Evolutionary conservation across 2,888 invertebrate genomes (phyloP).

Genomic region (Pomacea canaliculata): DNA sequence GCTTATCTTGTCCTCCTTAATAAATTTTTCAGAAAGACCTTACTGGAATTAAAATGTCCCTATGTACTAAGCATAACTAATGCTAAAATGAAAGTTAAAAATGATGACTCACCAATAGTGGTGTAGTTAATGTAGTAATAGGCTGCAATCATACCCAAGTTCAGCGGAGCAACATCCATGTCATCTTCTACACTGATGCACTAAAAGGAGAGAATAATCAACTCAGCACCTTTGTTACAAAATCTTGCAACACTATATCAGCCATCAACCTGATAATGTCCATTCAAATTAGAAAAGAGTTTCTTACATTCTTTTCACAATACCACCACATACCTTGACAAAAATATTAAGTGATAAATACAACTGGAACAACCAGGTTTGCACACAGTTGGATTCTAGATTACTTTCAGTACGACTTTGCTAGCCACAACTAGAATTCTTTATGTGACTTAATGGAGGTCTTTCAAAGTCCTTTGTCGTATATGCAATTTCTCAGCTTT

Average conservation of each 20-base stretch:
- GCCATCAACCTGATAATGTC: neutral
- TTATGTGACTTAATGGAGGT: neutral
- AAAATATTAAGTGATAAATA: neutral
- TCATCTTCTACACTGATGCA: constrained; percentile 98
- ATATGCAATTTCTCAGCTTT: too few relatives aligned
- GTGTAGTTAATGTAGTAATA: constrained; percentile 99
- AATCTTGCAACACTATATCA: neutral
- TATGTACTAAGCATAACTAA: too few relatives aligned
- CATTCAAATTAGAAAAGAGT: neutral
- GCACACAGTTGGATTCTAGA: too few relatives aligned
- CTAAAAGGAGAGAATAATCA: constrained; percentile 45
- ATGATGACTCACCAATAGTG: constrained; percentile 84
- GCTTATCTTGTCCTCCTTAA: too few relatives aligned
- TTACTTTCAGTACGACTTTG: too few relatives aligned
- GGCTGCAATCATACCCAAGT: constrained; percentile 99
- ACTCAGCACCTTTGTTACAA: neutral
- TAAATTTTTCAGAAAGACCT: too few relatives aligned
- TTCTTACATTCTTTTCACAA: neutral
- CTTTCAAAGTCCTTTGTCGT: neutral
- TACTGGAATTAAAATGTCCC: too few relatives aligned
- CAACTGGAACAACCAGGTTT: too few relatives aligned
- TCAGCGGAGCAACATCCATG: constrained; percentile 95
- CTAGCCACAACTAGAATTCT: too few relatives aligned
- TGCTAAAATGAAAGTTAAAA: neutral
- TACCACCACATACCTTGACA: neutral